Percentiles rank a stretch among this genome's conserved stretches.
Evolutionary conservation across 2,797 vertebrate genomes (phyloP).

Genomic region (Rhinichthys osculus): DNA sequence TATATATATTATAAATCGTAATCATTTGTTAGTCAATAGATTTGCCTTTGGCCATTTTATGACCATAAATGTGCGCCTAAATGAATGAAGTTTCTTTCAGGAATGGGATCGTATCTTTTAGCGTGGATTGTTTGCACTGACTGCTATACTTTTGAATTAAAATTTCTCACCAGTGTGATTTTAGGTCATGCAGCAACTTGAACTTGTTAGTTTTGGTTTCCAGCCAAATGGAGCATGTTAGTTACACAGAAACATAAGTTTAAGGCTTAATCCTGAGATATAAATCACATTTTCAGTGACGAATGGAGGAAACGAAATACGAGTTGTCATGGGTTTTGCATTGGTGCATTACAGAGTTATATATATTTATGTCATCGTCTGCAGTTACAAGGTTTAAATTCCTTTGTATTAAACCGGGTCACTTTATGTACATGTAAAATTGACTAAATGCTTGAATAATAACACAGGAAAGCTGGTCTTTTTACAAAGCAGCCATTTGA

Average conservation of each 20-base stretch:
- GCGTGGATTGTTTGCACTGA: conserved; percentile 9
- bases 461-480: conserved; percentile 31
- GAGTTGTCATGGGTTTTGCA: neutral
- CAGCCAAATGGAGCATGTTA: conserved; percentile 5
- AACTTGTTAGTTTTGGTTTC: neutral
- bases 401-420: conserved; percentile 5
- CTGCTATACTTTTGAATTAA: neutral
- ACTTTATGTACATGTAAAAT: conserved; percentile 11
- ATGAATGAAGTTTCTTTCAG: conserved; percentile 23
- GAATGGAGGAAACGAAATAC: neutral
- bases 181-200: neutral
- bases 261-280: neutral
- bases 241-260: neutral
- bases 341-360: neutral
- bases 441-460: conserved; percentile 34
- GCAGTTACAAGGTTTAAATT: neutral
- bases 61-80: conserved; percentile 7
- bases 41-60: conserved; percentile 19
- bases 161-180: neutral
- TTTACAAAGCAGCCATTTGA: conserved; percentile 42
- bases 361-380: conserved; percentile 30
- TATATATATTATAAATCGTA: neutral
- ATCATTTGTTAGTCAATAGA: conserved; percentile 22
- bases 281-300: conserved; percentile 33
- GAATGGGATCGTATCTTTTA: conserved; percentile 19